Percentiles rank a stretch among this genome's conserved stretches.
These are phyloP conservation scores for Heloderma charlesbogerti DNA, from an alignment of 2,113 vertebrate species.

Conservation along the genomic window DNA sequence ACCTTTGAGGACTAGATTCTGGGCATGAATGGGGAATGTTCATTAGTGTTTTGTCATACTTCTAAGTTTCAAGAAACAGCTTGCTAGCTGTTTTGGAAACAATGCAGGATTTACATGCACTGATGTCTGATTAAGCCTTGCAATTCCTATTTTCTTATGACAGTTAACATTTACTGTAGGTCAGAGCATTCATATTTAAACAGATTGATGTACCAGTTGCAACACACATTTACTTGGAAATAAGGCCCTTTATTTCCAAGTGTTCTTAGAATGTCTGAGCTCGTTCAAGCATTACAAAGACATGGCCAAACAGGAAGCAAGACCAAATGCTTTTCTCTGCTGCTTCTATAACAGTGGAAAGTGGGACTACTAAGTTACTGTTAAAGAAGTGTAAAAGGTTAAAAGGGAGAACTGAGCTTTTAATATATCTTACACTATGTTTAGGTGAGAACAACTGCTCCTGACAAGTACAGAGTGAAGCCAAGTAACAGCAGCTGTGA, in stretches of 20 bases:
- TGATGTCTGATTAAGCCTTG: not conserved
- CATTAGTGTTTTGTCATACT: not conserved
- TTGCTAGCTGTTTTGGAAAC: not conserved
- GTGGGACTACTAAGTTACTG: not conserved
- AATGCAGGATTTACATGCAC: not conserved
- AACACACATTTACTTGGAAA: not conserved
- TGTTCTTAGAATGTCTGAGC: not conserved
- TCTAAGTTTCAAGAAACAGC: not conserved
- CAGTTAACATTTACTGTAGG: not conserved
- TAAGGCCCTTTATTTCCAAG: not conserved
- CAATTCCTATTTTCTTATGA: not conserved
- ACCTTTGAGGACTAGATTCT: not conserved
- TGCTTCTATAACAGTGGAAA: not conserved
- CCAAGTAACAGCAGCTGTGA: conserved; percentile 96
- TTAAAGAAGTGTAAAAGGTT: not conserved
- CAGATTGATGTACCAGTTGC: too few species aligned
- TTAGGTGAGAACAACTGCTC: conserved; percentile 96
- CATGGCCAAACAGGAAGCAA: not conserved
- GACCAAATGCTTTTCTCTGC: not conserved
- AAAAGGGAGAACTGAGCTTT: not conserved
- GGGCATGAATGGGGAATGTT: not conserved
- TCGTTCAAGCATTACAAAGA: not conserved
- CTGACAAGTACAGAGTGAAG: conserved; percentile 97
- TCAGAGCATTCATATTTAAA: not conserved
- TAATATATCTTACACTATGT: not conserved